Evolutionary conservation across 2,113 vertebrate species (phyloP).

Genomic region (Erpornis zantholeuca): DNA sequence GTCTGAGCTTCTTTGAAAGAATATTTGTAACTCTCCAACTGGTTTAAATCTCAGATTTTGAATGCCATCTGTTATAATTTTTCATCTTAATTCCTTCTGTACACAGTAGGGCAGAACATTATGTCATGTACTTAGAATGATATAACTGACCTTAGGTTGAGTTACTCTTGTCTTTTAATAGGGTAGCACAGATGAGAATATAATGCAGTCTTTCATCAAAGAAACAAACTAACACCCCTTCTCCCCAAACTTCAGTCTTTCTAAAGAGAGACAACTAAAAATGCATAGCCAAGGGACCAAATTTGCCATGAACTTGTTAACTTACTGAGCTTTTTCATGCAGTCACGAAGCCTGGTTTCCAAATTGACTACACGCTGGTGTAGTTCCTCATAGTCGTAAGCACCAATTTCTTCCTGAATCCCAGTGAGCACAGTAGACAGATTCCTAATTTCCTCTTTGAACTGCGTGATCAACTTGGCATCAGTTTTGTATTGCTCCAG

Average conservation of each 20-base stretch:
- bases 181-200: slow-evolving; percentile 66
- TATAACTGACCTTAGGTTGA: background rate
- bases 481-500: slow-evolving; percentile 99
- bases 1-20: background rate
- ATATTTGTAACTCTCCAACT: background rate
- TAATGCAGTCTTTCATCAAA: slow-evolving; percentile 2
- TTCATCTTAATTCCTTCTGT: background rate
- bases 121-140: background rate
- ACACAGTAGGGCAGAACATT: background rate
- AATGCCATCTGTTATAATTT: background rate
- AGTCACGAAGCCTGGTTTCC: slow-evolving; percentile 90
- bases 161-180: slow-evolving; percentile 19
- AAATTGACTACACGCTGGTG: slow-evolving; percentile 90
- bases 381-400: slow-evolving; percentile 94
- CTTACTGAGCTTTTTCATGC: slow-evolving; percentile 99
- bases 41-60: background rate
- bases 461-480: slow-evolving; percentile 91
- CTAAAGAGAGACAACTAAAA: background rate
- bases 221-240: background rate
- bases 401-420: slow-evolving; percentile 96
- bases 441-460: slow-evolving; percentile 98
- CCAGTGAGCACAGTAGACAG: slow-evolving; percentile 87
- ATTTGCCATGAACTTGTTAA: slow-evolving; percentile 3
- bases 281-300: background rate
- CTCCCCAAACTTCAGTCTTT: background rate